Evolutionary conservation across 2,888 invertebrate species (phyloP), one percentile per base, ranked within the genome.

Genomic region (Tenodera sinensis): DNA sequence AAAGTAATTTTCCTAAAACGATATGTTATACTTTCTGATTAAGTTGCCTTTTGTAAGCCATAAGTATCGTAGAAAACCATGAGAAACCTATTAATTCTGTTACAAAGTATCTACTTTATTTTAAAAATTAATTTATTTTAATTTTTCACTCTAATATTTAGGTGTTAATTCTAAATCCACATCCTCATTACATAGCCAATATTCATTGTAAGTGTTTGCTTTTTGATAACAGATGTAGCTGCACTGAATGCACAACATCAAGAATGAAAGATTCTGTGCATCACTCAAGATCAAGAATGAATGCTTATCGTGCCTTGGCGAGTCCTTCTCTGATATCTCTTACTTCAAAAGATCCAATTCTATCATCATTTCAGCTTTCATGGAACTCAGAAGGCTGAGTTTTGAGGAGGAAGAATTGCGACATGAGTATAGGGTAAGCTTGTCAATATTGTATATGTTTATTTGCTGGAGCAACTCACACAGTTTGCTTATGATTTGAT

Each of bases 301-400:
- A 87, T 34, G 83, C 87, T 2, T 87, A 34, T n/a, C 30, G 87
- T 34, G 87, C 87, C 9, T 42, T 87, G 82, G 87, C 87, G 25
- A 87, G 87, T 82, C 87, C 87, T 15, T 87, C 87, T 12, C 87
- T 87, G 15, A 87, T 87, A n/a, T 87, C 82, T 34, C 42, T 87
- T 28, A 87, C 87, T n/a, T 81, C 87, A 12, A 83, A 82, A 34
- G 87, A 87, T 71, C 87, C 87, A 15, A 87, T 87, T 34, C 27
- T 54, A 12, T n/a, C 83, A 34, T 30, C 87, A 15, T 87, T 87
- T 34, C 87, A 83, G 12, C 82, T 87, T 81, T 87, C 87, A 12
- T 87, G 87, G 87, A 87, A 7, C 83, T 87, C 25, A 28, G 87
- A 30, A 87, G 87, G 42, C 82, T 87, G 30, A 83, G 87, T 27